Evolutionary conservation across 2,797 vertebrate genomes (phyloP).

Genomic region (Bradypodion ventrale): DNA sequence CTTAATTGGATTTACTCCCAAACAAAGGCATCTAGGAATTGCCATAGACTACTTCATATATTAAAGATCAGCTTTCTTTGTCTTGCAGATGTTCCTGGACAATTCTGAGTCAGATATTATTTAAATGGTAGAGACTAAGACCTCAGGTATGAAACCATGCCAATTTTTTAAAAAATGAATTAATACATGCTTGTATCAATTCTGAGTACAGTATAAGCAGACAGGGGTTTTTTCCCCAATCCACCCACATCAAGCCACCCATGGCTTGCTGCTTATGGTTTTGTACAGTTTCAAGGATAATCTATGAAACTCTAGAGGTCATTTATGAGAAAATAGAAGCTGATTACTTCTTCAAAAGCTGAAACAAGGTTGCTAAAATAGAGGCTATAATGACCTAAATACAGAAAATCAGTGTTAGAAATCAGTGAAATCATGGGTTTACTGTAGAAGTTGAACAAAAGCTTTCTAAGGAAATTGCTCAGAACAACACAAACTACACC

Average conservation of each 20-base stretch:
- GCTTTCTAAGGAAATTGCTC: slow-evolving; percentile 63
- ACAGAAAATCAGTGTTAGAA: slow-evolving; percentile 68
- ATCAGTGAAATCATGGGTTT: slow-evolving; percentile 71
- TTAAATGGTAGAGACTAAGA: slow-evolving; percentile 27
- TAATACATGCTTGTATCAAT: slow-evolving; percentile 51
- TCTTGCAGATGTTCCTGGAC: not conserved
- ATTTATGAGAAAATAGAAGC: slow-evolving; percentile 66
- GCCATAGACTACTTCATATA: not conserved
- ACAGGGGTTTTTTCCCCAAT: slow-evolving; percentile 48
- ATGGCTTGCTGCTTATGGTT: slow-evolving; percentile 33
- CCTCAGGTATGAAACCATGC: slow-evolving; percentile 46
- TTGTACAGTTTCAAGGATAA: slow-evolving; percentile 60
- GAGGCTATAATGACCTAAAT: slow-evolving; percentile 72
- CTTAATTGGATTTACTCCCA: no score
- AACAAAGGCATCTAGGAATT: no score
- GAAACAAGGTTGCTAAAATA: slow-evolving; percentile 73
- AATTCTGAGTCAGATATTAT: not conserved
- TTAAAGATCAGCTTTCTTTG: not conserved
- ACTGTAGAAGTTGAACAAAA: slow-evolving; percentile 62
- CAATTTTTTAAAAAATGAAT: slow-evolving; percentile 52
- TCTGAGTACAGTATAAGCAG: slow-evolving; percentile 37
- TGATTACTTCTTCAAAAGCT: slow-evolving; percentile 74
- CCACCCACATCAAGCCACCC: not conserved
- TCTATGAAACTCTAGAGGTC: slow-evolving; percentile 53
- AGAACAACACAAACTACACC: slow-evolving; percentile 61